These are phyloP conservation scores for Hydrochoerus hydrochaeris DNA, from an alignment of 2,113 vertebrate genomes.

Conservation along the genomic window DNA sequence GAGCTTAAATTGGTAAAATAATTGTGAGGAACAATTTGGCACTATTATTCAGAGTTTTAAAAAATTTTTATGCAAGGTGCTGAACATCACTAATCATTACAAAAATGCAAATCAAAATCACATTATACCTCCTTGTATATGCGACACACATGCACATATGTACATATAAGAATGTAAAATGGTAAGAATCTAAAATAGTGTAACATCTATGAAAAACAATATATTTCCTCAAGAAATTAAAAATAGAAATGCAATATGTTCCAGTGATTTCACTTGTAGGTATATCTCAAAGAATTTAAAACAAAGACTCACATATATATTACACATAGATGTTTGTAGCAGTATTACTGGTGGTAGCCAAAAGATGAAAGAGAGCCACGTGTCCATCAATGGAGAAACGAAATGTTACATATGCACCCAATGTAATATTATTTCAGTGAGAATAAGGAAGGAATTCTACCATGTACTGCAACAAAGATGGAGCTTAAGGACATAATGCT, in stretches of 20 bases:
- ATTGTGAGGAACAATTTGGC: background rate
- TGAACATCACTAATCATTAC: background rate
- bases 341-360: background rate
- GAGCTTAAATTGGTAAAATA: background rate
- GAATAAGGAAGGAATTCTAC: background rate
- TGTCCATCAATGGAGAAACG: background rate
- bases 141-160: too few species aligned
- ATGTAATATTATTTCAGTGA: background rate
- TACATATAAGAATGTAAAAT: background rate
- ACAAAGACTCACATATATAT: background rate
- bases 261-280: background rate
- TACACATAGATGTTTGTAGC: background rate
- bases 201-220: background rate
- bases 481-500: background rate
- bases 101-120: background rate
- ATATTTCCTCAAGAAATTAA: background rate
- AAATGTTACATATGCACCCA: background rate
- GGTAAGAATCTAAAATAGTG: background rate
- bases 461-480: background rate
- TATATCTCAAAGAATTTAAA: background rate
- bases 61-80: background rate
- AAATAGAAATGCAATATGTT: background rate
- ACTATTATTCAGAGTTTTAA: slow-evolving; percentile 2
- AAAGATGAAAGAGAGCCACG: too few species aligned
- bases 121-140: background rate